Percentiles rank a stretch among this genome's conserved stretches.
These are phyloP conservation scores for Chaunax sp. DNA, from an alignment of 2,797 vertebrate genomes.

Conservation along the genomic window DNA sequence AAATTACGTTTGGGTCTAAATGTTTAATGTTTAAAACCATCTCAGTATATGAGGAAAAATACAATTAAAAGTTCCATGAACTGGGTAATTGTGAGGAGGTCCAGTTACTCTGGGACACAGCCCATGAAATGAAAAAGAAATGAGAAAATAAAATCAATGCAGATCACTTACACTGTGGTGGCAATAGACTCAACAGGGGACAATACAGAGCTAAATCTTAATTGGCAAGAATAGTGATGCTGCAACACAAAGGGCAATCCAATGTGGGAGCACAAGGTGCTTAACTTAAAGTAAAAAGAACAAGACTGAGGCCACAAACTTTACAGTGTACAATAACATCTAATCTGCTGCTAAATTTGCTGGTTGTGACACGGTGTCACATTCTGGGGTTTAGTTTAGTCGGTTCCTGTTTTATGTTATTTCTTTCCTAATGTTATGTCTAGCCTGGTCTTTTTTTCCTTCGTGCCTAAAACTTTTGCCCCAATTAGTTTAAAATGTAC, in stretches of 20 bases:
- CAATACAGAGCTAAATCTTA: slow-evolving; percentile 75
- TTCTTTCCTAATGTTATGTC: too few species aligned
- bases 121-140: slow-evolving; percentile 76
- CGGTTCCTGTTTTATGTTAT: too few species aligned
- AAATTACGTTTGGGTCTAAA: background rate
- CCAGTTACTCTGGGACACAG: slow-evolving; percentile 56
- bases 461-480: too few species aligned
- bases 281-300: slow-evolving; percentile 36
- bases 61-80: slow-evolving; percentile 18
- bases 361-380: too few species aligned
- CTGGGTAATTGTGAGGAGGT: slow-evolving; percentile 44
- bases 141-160: slow-evolving; percentile 78
- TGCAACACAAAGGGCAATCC: slow-evolving; percentile 61
- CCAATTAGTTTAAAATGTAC: too few species aligned
- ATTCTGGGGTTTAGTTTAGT: too few species aligned
- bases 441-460: too few species aligned
- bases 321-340: background rate
- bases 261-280: slow-evolving; percentile 30
- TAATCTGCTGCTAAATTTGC: slow-evolving; percentile 7
- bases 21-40: slow-evolving; percentile 10
- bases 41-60: slow-evolving; percentile 8
- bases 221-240: slow-evolving; percentile 79
- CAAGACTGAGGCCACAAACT: slow-evolving; percentile 5
- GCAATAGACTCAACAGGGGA: slow-evolving; percentile 73
- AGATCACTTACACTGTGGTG: slow-evolving; percentile 78